Conservation (phyloP, 1,140 invertebrate species). For the Eriosoma lanigerum region DNA sequence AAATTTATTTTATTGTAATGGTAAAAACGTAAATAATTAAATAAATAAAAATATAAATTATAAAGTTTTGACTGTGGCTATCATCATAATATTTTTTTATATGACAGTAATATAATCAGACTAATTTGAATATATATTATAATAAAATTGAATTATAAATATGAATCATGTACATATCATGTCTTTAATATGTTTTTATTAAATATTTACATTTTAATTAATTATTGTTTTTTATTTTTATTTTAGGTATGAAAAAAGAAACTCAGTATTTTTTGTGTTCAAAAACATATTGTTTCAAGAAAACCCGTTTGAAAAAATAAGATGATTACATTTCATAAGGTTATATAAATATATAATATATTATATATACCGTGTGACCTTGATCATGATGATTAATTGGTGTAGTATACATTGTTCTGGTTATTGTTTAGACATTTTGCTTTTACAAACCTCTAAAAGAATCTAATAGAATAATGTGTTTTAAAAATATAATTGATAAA, state of each 20-base stretch:
- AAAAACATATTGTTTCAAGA: conserved; percentile 1
- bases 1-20: too few species aligned
- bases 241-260: conserved; percentile 7
- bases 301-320: not conserved
- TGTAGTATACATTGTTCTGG: not conserved
- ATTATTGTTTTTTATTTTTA: not conserved
- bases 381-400: conserved; percentile 16
- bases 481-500: not conserved
- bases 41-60: too few species aligned
- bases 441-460: not conserved
- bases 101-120: too few species aligned
- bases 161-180: not conserved
- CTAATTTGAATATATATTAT: too few species aligned
- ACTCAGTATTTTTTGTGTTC: not conserved
- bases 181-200: not conserved
- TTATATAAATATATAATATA: not conserved
- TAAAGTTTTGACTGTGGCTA: too few species aligned
- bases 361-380: not conserved
- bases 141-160: not conserved
- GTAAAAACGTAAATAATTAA: too few species aligned
- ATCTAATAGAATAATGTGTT: conserved; percentile 12
- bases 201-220: not conserved
- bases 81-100: too few species aligned
- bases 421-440: not conserved
- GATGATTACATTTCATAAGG: not conserved